Evolutionary conservation across 2,797 vertebrate species (phyloP).

Genomic region (Aldrovandia affinis): DNA sequence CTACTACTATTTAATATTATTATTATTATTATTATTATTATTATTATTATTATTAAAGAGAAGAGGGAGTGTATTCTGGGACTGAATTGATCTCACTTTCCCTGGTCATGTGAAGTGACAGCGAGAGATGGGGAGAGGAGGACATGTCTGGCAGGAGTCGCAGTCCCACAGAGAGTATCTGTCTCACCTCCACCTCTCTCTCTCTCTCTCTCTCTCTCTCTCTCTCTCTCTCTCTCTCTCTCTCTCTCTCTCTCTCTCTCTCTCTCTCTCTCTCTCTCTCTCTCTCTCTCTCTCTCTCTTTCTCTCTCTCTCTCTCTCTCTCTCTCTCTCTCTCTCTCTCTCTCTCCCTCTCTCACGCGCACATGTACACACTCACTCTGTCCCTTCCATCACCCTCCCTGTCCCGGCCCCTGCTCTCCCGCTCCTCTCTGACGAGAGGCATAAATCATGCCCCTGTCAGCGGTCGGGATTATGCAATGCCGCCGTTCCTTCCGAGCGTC

Average conservation of each 20-base stretch:
- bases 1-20: too few species aligned
- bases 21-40: neutral
- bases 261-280: constrained; percentile 59
- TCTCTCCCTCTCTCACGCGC: constrained; percentile 14
- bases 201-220: constrained; percentile 75
- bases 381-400: constrained; percentile 74
- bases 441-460: constrained; percentile 92
- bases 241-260: constrained; percentile 70
- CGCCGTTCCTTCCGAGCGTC: constrained; percentile 79
- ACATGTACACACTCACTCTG: constrained; percentile 75
- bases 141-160: constrained; percentile 73
- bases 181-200: constrained; percentile 78
- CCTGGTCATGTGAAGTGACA: neutral
- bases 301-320: constrained; percentile 78
- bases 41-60: neutral
- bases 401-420: constrained; percentile 76
- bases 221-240: constrained; percentile 77
- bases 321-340: constrained; percentile 72
- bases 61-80: neutral
- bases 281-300: constrained; percentile 75
- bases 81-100: neutral
- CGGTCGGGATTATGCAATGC: constrained; percentile 85
- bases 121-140: constrained; percentile 38
- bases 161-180: constrained; percentile 85
- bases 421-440: constrained; percentile 80